Conservation (phyloP, 2,888 invertebrate genomes). For the Chymomyza procnemis region DNA sequence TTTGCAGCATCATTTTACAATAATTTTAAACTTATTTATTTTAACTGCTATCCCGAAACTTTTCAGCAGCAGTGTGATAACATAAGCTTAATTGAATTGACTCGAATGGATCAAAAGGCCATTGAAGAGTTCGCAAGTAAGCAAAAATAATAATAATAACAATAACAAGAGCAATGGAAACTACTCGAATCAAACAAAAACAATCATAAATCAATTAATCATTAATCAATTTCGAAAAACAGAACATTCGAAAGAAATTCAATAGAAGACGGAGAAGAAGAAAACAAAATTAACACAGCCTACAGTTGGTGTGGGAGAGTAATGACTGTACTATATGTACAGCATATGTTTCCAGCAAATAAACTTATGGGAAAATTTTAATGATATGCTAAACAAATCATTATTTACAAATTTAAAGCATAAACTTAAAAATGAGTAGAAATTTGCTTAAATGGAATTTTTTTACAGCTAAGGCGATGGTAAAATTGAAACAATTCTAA, state of each 20-base stretch:
- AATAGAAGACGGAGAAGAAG: not conserved
- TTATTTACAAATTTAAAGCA: not conserved
- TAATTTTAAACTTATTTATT: no score
- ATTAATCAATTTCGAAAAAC: not conserved
- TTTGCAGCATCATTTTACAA: no score
- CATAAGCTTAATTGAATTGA: not conserved
- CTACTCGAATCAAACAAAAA: not conserved
- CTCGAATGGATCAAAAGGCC: slow-evolving; percentile 1
- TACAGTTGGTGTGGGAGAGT: no score
- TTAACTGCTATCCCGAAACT: no score
- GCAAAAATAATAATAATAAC: not conserved
- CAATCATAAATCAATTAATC: not conserved
- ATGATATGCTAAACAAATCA: not conserved
- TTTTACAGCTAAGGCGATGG: not conserved
- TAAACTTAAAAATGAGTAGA: not conserved
- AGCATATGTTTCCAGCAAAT: not conserved
- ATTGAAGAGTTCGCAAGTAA: slow-evolving; percentile 29
- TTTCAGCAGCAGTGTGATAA: no score
- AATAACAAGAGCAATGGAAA: no score
- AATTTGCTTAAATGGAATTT: not conserved
- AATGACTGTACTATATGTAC: no score
- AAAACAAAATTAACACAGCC: no score
- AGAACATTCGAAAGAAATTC: not conserved
- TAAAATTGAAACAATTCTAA: no score
- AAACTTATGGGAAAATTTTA: not conserved